Conservation (phyloP, 2,113 vertebrate genomes). For the Cervus canadensis region DNA sequence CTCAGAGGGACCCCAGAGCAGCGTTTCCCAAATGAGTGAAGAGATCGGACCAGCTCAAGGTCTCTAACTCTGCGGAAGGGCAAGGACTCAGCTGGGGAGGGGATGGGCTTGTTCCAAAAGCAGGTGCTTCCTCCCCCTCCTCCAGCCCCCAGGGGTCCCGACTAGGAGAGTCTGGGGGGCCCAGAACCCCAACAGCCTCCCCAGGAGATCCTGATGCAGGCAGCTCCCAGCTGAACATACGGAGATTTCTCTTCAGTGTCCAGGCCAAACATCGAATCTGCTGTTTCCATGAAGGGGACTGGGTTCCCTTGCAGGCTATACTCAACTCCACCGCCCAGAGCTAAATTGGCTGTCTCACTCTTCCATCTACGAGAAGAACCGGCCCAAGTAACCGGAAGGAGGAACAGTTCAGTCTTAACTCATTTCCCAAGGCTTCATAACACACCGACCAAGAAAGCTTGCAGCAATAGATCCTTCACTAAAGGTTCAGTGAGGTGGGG, state of each 20-base stretch:
- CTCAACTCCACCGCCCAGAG: no score
- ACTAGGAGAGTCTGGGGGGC: background rate
- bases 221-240: background rate
- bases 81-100: fast-evolving
- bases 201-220: fast-evolving
- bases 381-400: background rate
- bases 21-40: background rate
- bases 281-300: background rate
- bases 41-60: background rate
- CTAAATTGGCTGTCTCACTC: background rate
- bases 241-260: fast-evolving
- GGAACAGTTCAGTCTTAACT: background rate
- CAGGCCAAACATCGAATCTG: background rate
- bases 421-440: background rate
- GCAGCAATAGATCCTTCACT: fast-evolving
- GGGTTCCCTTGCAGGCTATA: background rate
- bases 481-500: background rate
- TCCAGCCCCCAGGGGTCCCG: background rate
- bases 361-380: background rate
- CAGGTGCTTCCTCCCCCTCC: background rate
- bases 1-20: no score
- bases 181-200: background rate
- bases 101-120: background rate
- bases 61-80: fast-evolving
- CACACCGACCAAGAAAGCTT: background rate